Evolutionary conservation across 2,888 invertebrate species (phyloP), one percentile per base, ranked within the genome.

Genomic region (Cordilura impudica): DNA sequence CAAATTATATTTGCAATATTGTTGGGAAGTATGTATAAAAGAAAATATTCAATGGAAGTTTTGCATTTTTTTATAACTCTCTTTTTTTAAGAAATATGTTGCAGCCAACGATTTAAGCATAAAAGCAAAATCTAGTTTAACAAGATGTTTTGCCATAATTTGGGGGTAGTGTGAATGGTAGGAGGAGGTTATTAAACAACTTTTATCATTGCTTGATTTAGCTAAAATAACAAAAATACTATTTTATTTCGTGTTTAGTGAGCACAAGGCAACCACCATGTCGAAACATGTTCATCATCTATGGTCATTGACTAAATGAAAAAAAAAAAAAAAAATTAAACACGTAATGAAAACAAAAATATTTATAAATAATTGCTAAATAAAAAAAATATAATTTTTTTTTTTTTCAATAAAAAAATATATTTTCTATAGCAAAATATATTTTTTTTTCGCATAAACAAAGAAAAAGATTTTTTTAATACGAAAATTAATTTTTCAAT

Each of bases 211-310:
- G 26, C 26, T 26, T 3, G 4, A 26, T 26, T 26, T 26, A 26
- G 26, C 26, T 26, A 3, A 4, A 3, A 4, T 26, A 4, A 26
- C 6, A 26, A 26, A 26, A 26, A 26, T 26, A n/a, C n/a, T n/a
- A n/a, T n/a, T n/a, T n/a, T n/a, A n/a, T n/a, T n/a, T n/a, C 31
- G 31, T 14, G 7, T 60, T 2, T 60, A 31, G 19, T 39, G 43
- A 14, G 43, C 16, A 53, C 74, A 79, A 79, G 79, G 79, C 67
- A 75, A 79, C 61, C 79, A 79, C 61, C 79, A 67, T 54, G 61
- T 75, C 18, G 2, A 49, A 75, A 76, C 69, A 51, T 69, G 56
- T 70, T 66, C 61, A 56, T 60, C 51, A 69, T 35, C 35, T 61
- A 67, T 75, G 71, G 66, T 67, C 74, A 75, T 71, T 71, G 70